Evolutionary conservation across 1,140 invertebrate genomes (phyloP), one percentile per base, ranked within the genome.

Genomic region (Heliconius eleuchia): DNA sequence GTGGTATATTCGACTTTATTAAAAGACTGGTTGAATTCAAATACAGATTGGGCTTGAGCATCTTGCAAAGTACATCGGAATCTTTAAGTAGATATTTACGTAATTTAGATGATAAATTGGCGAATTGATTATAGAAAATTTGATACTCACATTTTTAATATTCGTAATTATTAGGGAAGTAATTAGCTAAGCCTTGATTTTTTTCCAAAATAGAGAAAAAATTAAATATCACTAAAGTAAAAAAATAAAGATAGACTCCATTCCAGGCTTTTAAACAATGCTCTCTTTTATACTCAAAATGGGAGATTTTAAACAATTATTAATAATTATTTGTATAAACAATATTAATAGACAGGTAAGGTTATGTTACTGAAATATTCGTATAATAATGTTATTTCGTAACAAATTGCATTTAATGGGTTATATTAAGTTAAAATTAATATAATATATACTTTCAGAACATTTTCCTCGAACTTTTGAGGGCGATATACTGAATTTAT

Each of bases 21-120:
- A 94, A 92, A 82, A 88, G 91, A 55, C 76, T 95, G 8, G 85
- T 95, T 76, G 94, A 95, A 77, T 95, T 95, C 76, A 95, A 95
- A 83, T 90, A 93, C 42, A 87, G 91, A 85, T 82, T 95, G 39
- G 95, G 95, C 9, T 85, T 95, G 76, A 93, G 92, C 55, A 90
- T 95, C 82, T 79, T 95, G 42, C 93, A 95, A 85, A 92, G 85
- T 13, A 95, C 94, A 5, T 92, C 93, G 9, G 92, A 95, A 71
- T 89, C 90, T 60, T 80, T 95, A 55, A 93, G 91, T 77, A 92
- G 89, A 84, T 95, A 95, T 86, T 88, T 95, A 57, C 84, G 88
- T 60, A 91, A 87, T 82, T 88, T 94, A 82, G 91, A 94, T 76
- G 86, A 88, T 34, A 83, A 88, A 80, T 89, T 86, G 70, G 86